Percentiles rank a stretch among this genome's conserved stretches.
Evolutionary conservation across 2,113 vertebrate genomes (phyloP).

Genomic region (Gallinago undulata): DNA sequence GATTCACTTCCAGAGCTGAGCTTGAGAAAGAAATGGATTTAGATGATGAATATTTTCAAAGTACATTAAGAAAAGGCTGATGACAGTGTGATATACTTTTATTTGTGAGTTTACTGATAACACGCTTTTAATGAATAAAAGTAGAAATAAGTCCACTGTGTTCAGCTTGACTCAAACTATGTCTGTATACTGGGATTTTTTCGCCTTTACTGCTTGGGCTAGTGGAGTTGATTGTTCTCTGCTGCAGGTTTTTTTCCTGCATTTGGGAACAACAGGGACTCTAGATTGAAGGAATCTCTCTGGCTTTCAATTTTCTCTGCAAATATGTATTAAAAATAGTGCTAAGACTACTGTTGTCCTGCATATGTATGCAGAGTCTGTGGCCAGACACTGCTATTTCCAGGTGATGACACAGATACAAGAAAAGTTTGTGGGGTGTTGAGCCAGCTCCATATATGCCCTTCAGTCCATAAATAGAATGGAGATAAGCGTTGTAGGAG

Average conservation of each 20-base stretch:
- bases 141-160: not conserved
- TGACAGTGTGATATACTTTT: not conserved
- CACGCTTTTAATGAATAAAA: not conserved
- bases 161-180: not conserved
- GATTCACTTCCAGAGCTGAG: not conserved
- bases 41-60: slow-evolving; percentile 5
- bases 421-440: not conserved
- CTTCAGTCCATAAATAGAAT: slow-evolving; percentile 17
- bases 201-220: not conserved
- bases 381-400: not conserved
- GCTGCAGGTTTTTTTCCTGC: not conserved
- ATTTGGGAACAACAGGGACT: not conserved
- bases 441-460: not conserved
- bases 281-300: not conserved
- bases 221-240: not conserved
- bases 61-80: not conserved
- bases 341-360: not conserved
- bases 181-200: not conserved
- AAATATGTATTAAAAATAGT: not conserved
- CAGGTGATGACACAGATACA: not conserved
- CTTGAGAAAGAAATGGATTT: not conserved
- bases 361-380: rapidly evolving
- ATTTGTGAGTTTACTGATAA: not conserved
- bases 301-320: not conserved
- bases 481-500: not conserved